phyloP scores from a whole-genome alignment of 1,140 invertebrate species.

The Musca vetustissima region DNA sequence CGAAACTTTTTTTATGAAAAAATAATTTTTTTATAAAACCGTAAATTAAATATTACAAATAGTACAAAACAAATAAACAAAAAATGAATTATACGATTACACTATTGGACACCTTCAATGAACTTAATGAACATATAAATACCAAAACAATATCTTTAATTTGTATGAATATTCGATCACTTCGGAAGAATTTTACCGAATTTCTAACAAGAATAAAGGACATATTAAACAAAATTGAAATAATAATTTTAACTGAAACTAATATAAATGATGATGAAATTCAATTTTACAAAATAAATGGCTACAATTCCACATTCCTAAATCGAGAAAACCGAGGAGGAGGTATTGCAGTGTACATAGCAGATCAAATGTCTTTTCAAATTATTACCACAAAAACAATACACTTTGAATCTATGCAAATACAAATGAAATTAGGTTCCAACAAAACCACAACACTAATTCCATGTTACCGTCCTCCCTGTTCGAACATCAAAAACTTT shows the following conservation, averaged over 20 bases:
- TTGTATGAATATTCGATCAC: background rate
- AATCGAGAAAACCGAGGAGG: background rate
- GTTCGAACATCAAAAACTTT: background rate
- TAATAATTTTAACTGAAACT: background rate
- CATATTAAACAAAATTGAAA: background rate
- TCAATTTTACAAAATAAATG: background rate
- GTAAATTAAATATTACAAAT: too few relatives aligned
- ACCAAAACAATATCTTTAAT: background rate
- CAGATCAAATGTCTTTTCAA: background rate
- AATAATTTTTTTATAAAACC: too few relatives aligned
- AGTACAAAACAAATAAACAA: too few relatives aligned
- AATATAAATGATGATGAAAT: background rate
- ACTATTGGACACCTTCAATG: too few relatives aligned
- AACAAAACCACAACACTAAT: background rate
- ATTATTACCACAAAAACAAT: background rate
- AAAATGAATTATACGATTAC: too few relatives aligned
- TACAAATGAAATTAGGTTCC: background rate
- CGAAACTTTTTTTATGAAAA: too few relatives aligned
- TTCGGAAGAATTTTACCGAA: background rate
- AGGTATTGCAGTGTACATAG: background rate
- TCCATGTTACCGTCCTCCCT: background rate
- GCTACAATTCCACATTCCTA: background rate
- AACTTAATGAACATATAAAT: too few relatives aligned
- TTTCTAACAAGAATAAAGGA: background rate
- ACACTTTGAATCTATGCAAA: background rate